phyloP scores from a whole-genome alignment of 1,140 invertebrate species.

The Drosophila auraria region DNA sequence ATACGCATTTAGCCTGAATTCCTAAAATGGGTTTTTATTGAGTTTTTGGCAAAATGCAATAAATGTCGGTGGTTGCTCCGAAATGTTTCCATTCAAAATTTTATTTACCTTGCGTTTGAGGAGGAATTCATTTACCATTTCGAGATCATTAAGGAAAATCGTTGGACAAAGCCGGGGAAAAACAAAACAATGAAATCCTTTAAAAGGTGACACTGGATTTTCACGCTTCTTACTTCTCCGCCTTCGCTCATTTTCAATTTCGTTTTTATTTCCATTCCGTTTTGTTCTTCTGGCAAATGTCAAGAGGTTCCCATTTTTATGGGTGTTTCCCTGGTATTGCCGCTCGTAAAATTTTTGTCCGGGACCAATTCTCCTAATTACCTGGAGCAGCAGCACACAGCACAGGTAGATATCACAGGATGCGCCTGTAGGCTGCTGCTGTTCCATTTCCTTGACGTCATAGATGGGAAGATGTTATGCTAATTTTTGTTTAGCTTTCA shows the following conservation, averaged over 20 bases:
- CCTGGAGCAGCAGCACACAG: conserved; percentile 35
- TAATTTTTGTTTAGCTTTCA: conserved; percentile 54
- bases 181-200: conserved; percentile 42
- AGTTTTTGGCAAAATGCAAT: conserved; percentile 27
- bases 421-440: conserved; percentile 8
- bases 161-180: conserved; percentile 13
- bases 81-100: conserved; percentile 41
- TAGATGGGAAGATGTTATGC: conserved; percentile 52
- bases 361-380: conserved; percentile 55
- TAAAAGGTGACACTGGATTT: conserved; percentile 46
- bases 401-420: conserved; percentile 56
- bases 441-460: conserved; percentile 47
- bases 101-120: conserved; percentile 2
- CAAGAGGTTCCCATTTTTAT: conserved; percentile 33
- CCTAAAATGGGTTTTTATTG: conserved; percentile 19
- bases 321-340: conserved; percentile 48
- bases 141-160: conserved; percentile 46
- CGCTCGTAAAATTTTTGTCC: conserved; percentile 28
- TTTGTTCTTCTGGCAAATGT: conserved; percentile 41
- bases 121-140: conserved; percentile 45
- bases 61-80: conserved; percentile 11
- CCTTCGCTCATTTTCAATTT: conserved; percentile 1
- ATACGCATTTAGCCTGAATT: conserved; percentile 8
- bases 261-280: conserved; percentile 10
- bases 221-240: conserved; percentile 27